phyloP scores from a whole-genome alignment of 2,113 vertebrate genomes.

The Sylvia atricapilla region DNA sequence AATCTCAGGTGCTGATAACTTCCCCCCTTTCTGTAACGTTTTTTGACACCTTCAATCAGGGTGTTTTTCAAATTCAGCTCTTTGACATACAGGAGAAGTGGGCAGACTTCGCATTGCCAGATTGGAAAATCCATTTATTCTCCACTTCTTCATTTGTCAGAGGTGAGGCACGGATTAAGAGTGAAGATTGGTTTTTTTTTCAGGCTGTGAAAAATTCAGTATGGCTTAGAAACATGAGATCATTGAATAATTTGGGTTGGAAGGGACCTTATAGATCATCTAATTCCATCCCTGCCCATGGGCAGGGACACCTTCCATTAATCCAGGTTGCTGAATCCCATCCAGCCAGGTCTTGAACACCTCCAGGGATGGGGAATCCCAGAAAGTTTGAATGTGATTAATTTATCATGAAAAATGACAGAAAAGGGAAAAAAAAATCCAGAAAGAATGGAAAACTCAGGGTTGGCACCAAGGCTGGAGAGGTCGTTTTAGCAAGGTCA shows the following conservation, averaged over 20 bases:
- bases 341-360: not conserved
- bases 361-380: not conserved
- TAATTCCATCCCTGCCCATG: not conserved
- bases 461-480: not conserved
- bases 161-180: not conserved
- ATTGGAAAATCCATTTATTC: not conserved
- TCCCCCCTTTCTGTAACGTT: not conserved
- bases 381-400: not conserved
- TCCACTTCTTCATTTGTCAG: not conserved
- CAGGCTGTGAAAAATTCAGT: not conserved
- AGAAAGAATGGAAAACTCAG: rapidly evolving
- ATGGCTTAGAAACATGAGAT: not conserved
- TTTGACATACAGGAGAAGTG: not conserved
- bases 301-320: not conserved
- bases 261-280: not conserved
- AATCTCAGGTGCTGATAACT: not conserved
- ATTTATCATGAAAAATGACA: not conserved
- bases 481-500: not conserved
- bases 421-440: not conserved
- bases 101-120: not conserved
- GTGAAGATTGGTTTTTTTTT: not conserved
- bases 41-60: not conserved
- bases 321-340: not conserved
- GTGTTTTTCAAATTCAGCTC: not conserved
- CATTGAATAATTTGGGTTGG: not conserved